A percentile compares a stretch with the other conserved stretches of the same genome.
phyloP scores from a whole-genome alignment of 2,888 invertebrate genomes.

The Drosophila niveifrons region DNA sequence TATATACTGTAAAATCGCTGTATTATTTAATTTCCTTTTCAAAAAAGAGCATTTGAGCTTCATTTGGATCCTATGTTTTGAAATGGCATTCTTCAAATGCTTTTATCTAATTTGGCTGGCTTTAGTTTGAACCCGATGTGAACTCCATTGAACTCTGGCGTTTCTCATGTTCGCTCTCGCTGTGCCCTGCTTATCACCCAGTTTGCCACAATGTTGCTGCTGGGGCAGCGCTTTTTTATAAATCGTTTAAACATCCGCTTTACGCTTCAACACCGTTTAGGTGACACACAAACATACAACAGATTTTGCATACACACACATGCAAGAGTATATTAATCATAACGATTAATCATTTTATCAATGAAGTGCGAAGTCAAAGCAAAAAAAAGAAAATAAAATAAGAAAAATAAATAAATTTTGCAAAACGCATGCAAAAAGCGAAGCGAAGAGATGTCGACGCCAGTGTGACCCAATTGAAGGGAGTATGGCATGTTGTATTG shows the following conservation, averaged over 20 bases:
- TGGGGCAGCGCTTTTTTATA: conserved; percentile 40
- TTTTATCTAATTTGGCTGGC: conserved; percentile 16
- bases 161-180: conserved; percentile 14
- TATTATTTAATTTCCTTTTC: too few species aligned
- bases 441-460: conserved; percentile 40
- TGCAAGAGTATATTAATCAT: conserved; percentile 48
- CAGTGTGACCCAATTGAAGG: conserved; percentile 73
- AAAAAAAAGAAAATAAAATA: conserved; percentile 30
- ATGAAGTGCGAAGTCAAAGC: conserved; percentile 72
- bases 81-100: conserved; percentile 14
- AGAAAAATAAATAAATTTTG: conserved; percentile 40
- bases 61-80: not conserved
- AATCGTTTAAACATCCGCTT: conserved; percentile 77
- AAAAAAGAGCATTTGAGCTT: not conserved
- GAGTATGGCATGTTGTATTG: conserved; percentile 22
- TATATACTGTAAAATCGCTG: too few species aligned
- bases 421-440: conserved; percentile 20
- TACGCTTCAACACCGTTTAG: conserved; percentile 59
- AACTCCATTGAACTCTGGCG: conserved; percentile 48
- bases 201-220: conserved; percentile 46
- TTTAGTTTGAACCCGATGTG: conserved; percentile 36
- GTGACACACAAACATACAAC: conserved; percentile 49
- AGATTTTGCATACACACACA: not conserved
- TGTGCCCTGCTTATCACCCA: conserved; percentile 42
- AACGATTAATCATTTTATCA: conserved; percentile 80